phyloP scores from a whole-genome alignment of 1,140 invertebrate species.

The Megalonaias nervosa region DNA sequence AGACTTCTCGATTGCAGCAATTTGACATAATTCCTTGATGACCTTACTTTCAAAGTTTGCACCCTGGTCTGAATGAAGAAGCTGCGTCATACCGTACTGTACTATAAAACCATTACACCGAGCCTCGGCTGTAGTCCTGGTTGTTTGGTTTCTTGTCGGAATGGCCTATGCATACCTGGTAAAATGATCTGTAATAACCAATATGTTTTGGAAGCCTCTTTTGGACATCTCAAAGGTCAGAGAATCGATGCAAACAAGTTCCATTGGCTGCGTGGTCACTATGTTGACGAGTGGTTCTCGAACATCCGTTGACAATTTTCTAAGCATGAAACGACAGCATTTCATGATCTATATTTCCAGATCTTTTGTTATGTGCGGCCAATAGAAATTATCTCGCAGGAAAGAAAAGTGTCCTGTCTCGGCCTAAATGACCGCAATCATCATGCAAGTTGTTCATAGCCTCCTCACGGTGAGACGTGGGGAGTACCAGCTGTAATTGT shows the following conservation, averaged over 20 bases:
- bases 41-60: constrained; percentile 10
- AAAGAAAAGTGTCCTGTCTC: constrained; percentile 14
- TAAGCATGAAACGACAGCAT: not conserved
- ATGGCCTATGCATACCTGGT: constrained; percentile 10
- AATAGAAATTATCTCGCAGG: constrained; percentile 12
- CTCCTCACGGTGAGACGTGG: too few species aligned
- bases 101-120: constrained; percentile 3
- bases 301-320: not conserved
- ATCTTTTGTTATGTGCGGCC: constrained; percentile 6
- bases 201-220: not conserved
- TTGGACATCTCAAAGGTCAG: constrained; percentile 2
- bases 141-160: constrained; percentile 13
- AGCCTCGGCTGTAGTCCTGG: constrained; percentile 18
- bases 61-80: constrained; percentile 14
- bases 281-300: not conserved
- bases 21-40: constrained; percentile 12
- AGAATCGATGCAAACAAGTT: constrained; percentile 17
- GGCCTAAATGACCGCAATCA: constrained; percentile 20
- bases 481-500: too few species aligned
- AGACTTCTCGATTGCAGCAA: constrained; percentile 7
- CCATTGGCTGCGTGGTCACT: constrained; percentile 1
- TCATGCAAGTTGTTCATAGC: constrained; percentile 9
- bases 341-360: not conserved
- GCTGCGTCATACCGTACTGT: not conserved
- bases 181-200: constrained; percentile 21